Evolutionary conservation across 2,888 invertebrate species (phyloP), one percentile per base, ranked within the genome.

Genomic region (Athetis lepigone): DNA sequence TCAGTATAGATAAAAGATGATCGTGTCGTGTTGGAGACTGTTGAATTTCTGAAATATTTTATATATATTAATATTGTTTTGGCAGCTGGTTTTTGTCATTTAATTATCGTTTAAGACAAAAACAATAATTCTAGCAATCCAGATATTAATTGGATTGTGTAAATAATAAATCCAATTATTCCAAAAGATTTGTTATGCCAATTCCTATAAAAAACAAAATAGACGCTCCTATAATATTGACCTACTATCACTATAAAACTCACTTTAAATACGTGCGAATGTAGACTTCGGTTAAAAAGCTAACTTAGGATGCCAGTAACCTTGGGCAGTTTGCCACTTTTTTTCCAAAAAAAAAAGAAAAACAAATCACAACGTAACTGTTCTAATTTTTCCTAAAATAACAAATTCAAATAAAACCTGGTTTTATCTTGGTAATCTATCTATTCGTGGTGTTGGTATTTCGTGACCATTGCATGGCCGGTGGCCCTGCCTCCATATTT

Each of bases 301-400:
- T 43, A 50, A 61, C 16, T 66, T 47, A 18, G 46, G 57, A 59
- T 64, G 43, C 60, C 61, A 47, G 25, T 55, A 58, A 61, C 81
- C 80, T 83, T 84, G 81, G 82, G 78, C 79, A 76, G 7, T 36
- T 2, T 72, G 81, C 81, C 84, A 81, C 37, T 55, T 46, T 43
- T 59, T 27, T 49, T 36, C 46, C 29, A 49, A 21, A 59, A 72
- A 67, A 56, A 70, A 27, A 7, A 37, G 37, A 43, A 43, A 62
- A 52, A 42, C 16, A 36, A 62, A 33, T 33, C 43, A 23, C 18
- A 18, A 6, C 11, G 8, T 11, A 13, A 40, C n/a, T 23, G 2
- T 11, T 25, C 46, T 37, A 50, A 18, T 51, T 51, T 49, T n/a
- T 36, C 39, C 19, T 4, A 4, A 23, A 36, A 47, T 36, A 29